Conservation (phyloP, 2,113 vertebrate genomes). For the Oryctolagus cuniculus region mOryCun1.1 NC_091452.1:17388501-17389000, state of each 20-base stretch:
- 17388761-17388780: background rate
- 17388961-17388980: rapidly evolving
- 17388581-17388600: background rate
- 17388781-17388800: background rate
- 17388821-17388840: background rate
- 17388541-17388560: background rate
- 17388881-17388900: background rate
- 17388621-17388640: background rate
- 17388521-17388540: background rate
- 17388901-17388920: background rate
- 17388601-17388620: background rate
- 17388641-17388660: background rate
- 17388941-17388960: rapidly evolving
- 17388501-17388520: background rate
- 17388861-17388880: background rate
- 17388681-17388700: background rate
- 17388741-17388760: background rate
- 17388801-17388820: background rate
- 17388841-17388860: no score
- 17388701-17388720: rapidly evolving
- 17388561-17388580: background rate
- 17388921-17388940: no score
- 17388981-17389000: rapidly evolving
- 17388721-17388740: background rate
- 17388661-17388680: background rate